Evolutionary conservation across 2,888 invertebrate genomes (phyloP), one percentile per base, ranked within the genome.

Genomic region (Matsumyia berberina): DNA sequence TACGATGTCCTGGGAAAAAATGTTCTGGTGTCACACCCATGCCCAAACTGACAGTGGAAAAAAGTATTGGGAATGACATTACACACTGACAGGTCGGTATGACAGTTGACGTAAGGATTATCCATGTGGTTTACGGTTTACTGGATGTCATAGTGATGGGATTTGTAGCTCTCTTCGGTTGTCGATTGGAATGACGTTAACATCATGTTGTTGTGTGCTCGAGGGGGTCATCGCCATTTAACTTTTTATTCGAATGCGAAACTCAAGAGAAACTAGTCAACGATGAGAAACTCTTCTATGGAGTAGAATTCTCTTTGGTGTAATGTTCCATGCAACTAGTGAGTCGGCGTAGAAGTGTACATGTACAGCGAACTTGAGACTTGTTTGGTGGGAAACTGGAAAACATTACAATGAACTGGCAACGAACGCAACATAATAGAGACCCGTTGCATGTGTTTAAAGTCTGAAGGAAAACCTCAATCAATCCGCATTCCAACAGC

Each of bases 101-200:
- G 73, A 78, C 83, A 83, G 72, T 42, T 67, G 78, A 73, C 72
- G 67, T n/a, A 31, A 42, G 15, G 24, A 60, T 55, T 55, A 70
- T 67, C 67, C 53, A 53, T 78, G 60, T 46, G 66, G 74, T 35
- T 57, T 64, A 35, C 29, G 7, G 24, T n/a, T n/a, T n/a, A n/a
- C n/a, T n/a, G 15, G 24, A 49, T 37, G 35, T 46, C 46, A 9
- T 24, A 17, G 33, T 58, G 35, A 39, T 51, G 49, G 46, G 69
- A 66, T 17, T 35, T 64, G 19, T 19, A 53, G 49, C 49, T 55
- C 49, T 15, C 39, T 15, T 7, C 24, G 53, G 57, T 33, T 64
- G 64, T 33, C 57, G 12, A 42, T 15, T 17, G 6, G 2, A 37
- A 33, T 12, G 2, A 7, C n/a, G 35, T 39, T 11, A n/a, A n/a